A percentile compares a stretch with the other conserved stretches of the same genome.
Evolutionary conservation across 2,113 vertebrate genomes (phyloP).

Genomic region (Strix aluco): DNA sequence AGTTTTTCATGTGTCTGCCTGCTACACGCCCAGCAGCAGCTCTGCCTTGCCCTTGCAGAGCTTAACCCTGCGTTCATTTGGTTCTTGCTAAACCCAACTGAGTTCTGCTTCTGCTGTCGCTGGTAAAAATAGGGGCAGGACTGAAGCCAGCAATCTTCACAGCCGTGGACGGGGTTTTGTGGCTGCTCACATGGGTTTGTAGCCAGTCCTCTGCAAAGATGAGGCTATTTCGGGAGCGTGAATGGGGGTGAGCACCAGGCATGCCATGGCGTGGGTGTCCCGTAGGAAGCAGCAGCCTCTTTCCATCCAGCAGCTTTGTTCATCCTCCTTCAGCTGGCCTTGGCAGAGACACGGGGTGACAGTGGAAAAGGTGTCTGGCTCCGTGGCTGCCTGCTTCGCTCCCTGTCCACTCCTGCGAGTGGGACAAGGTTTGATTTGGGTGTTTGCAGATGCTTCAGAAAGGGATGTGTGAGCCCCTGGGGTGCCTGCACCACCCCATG

Average conservation of each 20-base stretch:
- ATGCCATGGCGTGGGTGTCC: accelerated
- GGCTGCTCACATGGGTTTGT: background rate
- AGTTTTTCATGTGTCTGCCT: background rate
- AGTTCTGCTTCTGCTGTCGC: background rate
- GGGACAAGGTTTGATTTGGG: background rate
- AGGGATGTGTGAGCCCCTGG: accelerated
- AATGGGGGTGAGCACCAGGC: background rate
- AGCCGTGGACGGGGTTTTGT: background rate
- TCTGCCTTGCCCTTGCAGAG: background rate
- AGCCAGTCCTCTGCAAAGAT: background rate
- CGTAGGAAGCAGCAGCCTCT: background rate
- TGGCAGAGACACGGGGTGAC: background rate
- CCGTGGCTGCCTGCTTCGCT: background rate
- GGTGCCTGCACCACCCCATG: background rate
- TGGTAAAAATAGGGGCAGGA: background rate
- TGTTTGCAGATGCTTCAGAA: background rate
- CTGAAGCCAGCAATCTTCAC: background rate
- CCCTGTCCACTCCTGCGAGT: accelerated
- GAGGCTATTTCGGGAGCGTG: background rate
- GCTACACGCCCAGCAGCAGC: background rate
- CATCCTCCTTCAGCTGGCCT: background rate
- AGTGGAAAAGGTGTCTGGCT: background rate
- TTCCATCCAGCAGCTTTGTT: accelerated
- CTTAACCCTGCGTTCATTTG: background rate
- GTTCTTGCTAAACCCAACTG: background rate